Base-by-base conservation (phyloP, 2,113 vertebrate species). In the Sinocyclocheilus anshuiensis region DNA sequence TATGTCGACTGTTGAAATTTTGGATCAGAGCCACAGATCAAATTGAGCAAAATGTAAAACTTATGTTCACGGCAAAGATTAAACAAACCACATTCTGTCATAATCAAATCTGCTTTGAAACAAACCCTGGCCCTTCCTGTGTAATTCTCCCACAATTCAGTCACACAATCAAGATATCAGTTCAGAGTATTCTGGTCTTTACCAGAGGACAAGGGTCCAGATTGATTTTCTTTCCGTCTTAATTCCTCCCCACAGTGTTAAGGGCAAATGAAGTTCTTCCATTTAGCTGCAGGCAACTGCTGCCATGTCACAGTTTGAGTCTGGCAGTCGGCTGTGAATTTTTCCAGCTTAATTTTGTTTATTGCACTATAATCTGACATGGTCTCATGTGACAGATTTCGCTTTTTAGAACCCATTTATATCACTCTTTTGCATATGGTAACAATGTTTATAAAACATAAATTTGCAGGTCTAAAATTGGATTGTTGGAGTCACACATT, bases 151-250 rank as follows among this genome's bases (percentile, higher is more conserved):
- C 76, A 86, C 48, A 4, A 83, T 87, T 84, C 86, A 88, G 88
- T 78, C 26, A 59, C 61, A 86, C 67, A 85, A 88, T 82, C 83
- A 89, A 92, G 89, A 89, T 89, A 88, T 92, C 91, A 90, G 74
- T 76, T 83, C 22, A 84, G 84, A 65, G 78, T 69, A 87, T 89
- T 89, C 84, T 12, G 53, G 67, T 89, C 86, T 89, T 84, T 79
- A 50, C 0, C 18, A 81, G 89, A 84, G 83, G 77, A 91, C 89
- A 91, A 55, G 86, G 71, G 86, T 87, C 75, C 22, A 87, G 87
- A 93, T 93, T 84, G 91, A 93, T 93, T 92, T 77, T 83, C 74
- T 86, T 82, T 83, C 61, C 61, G 39, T 88, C 78, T 55, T 82
- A 77, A 55, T 69, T 26, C 74, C 72, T 88, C 39, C 69, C 79